Base-by-base conservation (phyloP, 2,113 vertebrate genomes). In the Pipra filicauda region DNA sequence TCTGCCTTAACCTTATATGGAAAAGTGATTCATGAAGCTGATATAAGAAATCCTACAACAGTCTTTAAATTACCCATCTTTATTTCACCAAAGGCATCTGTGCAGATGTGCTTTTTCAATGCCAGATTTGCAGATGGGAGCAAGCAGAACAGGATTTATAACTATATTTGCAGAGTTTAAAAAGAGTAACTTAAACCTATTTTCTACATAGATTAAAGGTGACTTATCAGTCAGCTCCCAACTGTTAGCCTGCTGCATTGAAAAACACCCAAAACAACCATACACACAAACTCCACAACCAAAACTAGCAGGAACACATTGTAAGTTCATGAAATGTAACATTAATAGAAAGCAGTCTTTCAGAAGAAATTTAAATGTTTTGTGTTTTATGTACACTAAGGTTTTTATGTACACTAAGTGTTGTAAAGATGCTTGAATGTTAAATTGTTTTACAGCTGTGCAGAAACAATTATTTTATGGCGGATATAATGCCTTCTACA, bases 181-280 rank as follows among this genome's bases (percentile, higher is more conserved):
- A 67, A 75, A 3, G 13, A 72, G 20, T 57, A 35, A 65, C 15
- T 54, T 77, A 39, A 65, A 70, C 20, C 9, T 58, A 37, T 52
- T 78, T 89, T 73, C 46, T 65, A 39, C 18, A 44, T 5, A 59
- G 46, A 78, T 69, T 41, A 75, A 85, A 73, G 27, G 11, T 2
- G 51, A 20, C 0, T 23, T 48, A 48, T 2, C 0, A 0, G 5
- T 49, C 5, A 0, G 17, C 12, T 71, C 8, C 16, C 27, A 51
- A 16, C 2, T 78, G 15, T 85, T 81, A 64, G 20, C 14, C 43
- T 48, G 12, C 26, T 44, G 2, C 2, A 8, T 52, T 0, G 2
- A 59, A 80, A 87, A 93, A 43, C 5, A 27, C 15, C 21, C 8
- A 12, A 26, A 72, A 30, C 48, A 71, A 30, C 12, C 44, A 16